A percentile compares a stretch with the other conserved stretches of the same genome.
Evolutionary conservation across 1,140 invertebrate genomes (phyloP).

Genomic region (Solen grandis): DNA sequence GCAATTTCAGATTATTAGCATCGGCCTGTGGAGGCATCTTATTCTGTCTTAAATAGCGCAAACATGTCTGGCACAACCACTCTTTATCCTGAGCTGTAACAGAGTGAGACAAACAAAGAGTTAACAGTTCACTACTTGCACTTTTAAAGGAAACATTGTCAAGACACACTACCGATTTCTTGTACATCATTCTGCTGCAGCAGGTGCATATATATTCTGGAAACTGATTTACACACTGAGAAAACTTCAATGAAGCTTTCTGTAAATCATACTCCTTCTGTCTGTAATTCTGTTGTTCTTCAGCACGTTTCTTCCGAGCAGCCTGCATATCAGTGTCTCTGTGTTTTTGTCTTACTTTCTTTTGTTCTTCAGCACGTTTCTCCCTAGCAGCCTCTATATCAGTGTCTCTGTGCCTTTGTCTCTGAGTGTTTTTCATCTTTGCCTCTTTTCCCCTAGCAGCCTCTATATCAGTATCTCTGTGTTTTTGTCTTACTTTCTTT

Average conservation of each 20-base stretch:
- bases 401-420: too few species aligned
- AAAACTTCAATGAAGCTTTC: slow-evolving; percentile 10
- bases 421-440: too few species aligned
- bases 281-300: too few species aligned
- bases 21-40: slow-evolving; percentile 48
- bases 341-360: too few species aligned
- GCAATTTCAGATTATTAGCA: slow-evolving; percentile 47
- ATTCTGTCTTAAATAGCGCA: slow-evolving; percentile 30
- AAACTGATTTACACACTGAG: slow-evolving; percentile 33
- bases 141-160: slow-evolving; percentile 10
- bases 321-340: too few species aligned
- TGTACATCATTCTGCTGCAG: slow-evolving; percentile 47
- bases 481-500: too few species aligned
- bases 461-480: too few species aligned
- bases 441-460: too few species aligned
- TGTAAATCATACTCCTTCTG: too few species aligned
- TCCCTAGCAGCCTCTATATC: too few species aligned
- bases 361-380: too few species aligned
- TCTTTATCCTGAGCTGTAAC: slow-evolving; percentile 3
- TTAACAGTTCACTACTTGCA: neutral
- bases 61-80: slow-evolving; percentile 49
- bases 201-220: slow-evolving; percentile 50
- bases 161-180: slow-evolving; percentile 39
- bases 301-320: too few species aligned
- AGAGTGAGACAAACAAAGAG: slow-evolving; percentile 24